These are phyloP conservation scores for Microcebus ravelobensis DNA, from an alignment of 2,113 vertebrate genomes.

Conservation along the genomic window DNA sequence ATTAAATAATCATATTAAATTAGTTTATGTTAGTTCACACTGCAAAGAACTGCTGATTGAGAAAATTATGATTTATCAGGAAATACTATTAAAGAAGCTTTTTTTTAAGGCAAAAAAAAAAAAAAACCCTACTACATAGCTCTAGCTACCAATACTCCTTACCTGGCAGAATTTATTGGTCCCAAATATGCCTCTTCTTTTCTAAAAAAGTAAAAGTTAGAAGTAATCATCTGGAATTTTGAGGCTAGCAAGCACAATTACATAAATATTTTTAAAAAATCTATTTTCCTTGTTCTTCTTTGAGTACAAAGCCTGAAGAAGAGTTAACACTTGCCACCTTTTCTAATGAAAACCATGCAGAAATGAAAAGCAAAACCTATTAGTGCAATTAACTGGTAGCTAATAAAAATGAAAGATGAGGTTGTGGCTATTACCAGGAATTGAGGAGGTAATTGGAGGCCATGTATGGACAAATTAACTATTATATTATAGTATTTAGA, in stretches of 20 bases:
- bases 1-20: slow-evolving; percentile 35
- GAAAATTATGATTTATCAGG: slow-evolving; percentile 7
- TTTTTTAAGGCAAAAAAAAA: background rate
- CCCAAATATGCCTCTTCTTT: slow-evolving; percentile 76
- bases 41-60: background rate
- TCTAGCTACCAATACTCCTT: slow-evolving; percentile 60
- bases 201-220: slow-evolving; percentile 79
- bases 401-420: slow-evolving; percentile 67
- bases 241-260: slow-evolving; percentile 39
- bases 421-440: slow-evolving; percentile 29
- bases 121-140: background rate
- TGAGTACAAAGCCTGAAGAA: slow-evolving; percentile 38
- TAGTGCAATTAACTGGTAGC: slow-evolving; percentile 54
- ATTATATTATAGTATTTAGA: slow-evolving; percentile 14
- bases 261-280: slow-evolving; percentile 23
- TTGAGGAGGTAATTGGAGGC: slow-evolving; percentile 42
- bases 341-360: slow-evolving; percentile 58
- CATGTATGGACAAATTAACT: slow-evolving; percentile 40
- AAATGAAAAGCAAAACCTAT: slow-evolving; percentile 67
- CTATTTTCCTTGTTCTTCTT: background rate
- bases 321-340: slow-evolving; percentile 26
- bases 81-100: slow-evolving; percentile 10
- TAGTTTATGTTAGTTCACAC: slow-evolving; percentile 46
- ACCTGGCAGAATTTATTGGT: slow-evolving; percentile 76
- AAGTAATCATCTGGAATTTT: slow-evolving; percentile 69